Evolutionary conservation across 2,888 invertebrate species (phyloP).

Genomic region (Drosophila lacicola): DNA sequence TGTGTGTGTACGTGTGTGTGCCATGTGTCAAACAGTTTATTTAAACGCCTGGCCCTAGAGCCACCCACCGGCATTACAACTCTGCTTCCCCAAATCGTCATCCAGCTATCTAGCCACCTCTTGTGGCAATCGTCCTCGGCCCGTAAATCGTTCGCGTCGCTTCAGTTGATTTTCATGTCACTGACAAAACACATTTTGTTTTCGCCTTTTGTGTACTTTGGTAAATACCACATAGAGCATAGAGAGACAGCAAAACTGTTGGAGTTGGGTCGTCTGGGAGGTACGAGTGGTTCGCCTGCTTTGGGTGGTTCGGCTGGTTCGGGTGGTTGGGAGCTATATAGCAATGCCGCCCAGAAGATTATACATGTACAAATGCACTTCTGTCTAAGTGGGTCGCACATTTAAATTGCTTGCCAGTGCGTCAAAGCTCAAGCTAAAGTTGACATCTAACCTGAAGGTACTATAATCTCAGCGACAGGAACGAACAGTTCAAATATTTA

Average conservation of each 20-base stretch:
- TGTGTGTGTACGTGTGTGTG: conserved; percentile 27
- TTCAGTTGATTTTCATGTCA: conserved; percentile 75
- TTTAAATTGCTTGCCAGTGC: conserved; percentile 40
- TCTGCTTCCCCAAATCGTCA: neutral
- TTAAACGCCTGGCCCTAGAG: conserved; percentile 32
- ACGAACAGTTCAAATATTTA: neutral
- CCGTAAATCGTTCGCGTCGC: conserved; percentile 61
- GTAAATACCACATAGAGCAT: conserved; percentile 48
- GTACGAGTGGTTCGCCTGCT: neutral
- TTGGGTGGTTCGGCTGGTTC: neutral
- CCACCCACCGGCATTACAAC: conserved; percentile 24
- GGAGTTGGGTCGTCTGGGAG: neutral
- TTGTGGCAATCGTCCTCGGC: conserved; percentile 37
- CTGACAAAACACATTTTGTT: conserved; percentile 68
- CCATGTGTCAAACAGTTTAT: conserved; percentile 70
- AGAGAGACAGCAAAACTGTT: neutral
- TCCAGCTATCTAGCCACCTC: conserved; percentile 5
- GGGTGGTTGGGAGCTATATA: neutral
- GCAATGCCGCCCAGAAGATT: conserved; percentile 9
- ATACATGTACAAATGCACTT: conserved; percentile 16
- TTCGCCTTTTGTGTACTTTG: conserved; percentile 57
- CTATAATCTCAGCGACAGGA: neutral
- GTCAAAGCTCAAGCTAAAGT: conserved; percentile 32
- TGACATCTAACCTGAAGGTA: conserved; percentile 36
- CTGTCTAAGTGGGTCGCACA: conserved; percentile 17